Conservation (phyloP, 1,140 invertebrate genomes). For the Hydropsyche tenuis region DNA sequence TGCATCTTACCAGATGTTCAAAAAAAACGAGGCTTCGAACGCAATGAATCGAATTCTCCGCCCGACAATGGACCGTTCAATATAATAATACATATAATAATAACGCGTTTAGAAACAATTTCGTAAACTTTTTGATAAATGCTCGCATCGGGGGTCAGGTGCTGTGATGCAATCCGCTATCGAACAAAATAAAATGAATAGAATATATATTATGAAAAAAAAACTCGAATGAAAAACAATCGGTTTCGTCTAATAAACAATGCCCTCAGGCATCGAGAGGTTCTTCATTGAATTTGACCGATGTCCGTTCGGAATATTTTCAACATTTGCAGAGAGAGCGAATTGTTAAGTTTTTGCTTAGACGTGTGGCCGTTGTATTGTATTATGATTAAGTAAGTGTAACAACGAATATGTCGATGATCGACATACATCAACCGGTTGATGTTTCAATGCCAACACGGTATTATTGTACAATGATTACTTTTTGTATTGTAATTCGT, state of each 20-base stretch:
- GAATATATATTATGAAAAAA: not conserved
- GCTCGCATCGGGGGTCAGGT: constrained; percentile 43
- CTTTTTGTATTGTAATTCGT: constrained; percentile 8
- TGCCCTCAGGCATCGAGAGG: no score
- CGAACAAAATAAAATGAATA: constrained; percentile 35
- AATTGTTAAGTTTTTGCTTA: constrained; percentile 8
- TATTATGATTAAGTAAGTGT: not conserved
- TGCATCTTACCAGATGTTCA: not conserved
- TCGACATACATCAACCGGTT: constrained; percentile 17
- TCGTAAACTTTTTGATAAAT: constrained; percentile 36
- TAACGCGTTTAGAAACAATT: constrained; percentile 17
- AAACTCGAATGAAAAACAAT: not conserved
- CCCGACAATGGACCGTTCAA: constrained; percentile 27
- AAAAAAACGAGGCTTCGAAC: constrained; percentile 26
- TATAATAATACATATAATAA: constrained; percentile 23
- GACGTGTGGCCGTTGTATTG: not conserved
- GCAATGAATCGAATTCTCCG: constrained; percentile 28
- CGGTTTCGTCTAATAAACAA: no score
- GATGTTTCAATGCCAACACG: constrained; percentile 8
- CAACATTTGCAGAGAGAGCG: constrained; percentile 3
- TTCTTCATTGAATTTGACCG: not conserved
- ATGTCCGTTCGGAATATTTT: not conserved
- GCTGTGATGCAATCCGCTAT: constrained; percentile 17
- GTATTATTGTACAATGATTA: constrained; percentile 18
- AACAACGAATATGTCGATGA: constrained; percentile 11